These are phyloP conservation scores for Eira barbara DNA, from an alignment of 2,113 vertebrate species.

Conservation along the genomic window DNA sequence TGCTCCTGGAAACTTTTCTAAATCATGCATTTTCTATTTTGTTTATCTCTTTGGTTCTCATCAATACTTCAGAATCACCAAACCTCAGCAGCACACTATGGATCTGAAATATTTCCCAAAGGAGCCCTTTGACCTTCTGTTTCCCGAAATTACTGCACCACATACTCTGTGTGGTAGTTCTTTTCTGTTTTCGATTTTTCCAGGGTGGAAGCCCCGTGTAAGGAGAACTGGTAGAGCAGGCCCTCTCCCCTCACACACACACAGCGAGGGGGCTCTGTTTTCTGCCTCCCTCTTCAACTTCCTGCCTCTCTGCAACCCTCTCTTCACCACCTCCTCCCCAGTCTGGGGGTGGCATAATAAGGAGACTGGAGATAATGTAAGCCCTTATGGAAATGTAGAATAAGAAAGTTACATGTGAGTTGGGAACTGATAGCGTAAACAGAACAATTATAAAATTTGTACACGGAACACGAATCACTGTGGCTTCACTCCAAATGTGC, in stretches of 20 bases:
- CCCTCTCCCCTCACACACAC: background rate
- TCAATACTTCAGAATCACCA: slow-evolving; percentile 13
- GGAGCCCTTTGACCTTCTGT: background rate
- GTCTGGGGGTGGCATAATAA: background rate
- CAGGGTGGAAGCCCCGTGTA: background rate
- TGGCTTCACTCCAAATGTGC: background rate
- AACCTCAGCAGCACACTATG: background rate
- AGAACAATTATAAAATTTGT: slow-evolving; percentile 26
- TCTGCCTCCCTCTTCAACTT: background rate
- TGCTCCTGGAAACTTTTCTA: background rate
- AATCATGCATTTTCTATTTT: slow-evolving; percentile 10
- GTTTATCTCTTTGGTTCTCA: background rate
- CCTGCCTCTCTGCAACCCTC: background rate
- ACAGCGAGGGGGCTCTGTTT: background rate
- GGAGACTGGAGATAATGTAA: background rate
- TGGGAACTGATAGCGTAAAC: slow-evolving; percentile 22
- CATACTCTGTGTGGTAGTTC: background rate
- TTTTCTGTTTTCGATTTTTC: slow-evolving; percentile 1
- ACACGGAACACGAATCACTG: background rate
- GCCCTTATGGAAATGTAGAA: slow-evolving; percentile 24
- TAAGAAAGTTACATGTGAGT: slow-evolving; percentile 6
- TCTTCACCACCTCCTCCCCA: background rate
- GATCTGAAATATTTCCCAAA: slow-evolving; percentile 29
- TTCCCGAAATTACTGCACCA: background rate
- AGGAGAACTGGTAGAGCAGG: background rate